phyloP scores from a whole-genome alignment of 30 jellyfish, hydroid and myxozoan genomes.

The Phacellophora camtschatica region DNA sequence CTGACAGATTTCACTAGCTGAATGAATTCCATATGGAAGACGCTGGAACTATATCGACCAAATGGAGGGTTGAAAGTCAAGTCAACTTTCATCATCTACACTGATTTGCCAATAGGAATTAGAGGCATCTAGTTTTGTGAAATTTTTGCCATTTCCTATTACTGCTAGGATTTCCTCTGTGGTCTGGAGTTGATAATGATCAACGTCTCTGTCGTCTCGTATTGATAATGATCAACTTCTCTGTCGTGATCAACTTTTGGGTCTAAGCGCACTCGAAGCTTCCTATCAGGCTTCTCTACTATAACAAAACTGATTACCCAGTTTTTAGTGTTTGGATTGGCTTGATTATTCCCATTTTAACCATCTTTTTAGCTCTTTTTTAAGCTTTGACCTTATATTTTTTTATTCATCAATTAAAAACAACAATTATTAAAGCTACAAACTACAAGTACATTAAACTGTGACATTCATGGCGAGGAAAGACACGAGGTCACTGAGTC shows the following conservation, averaged over 20 bases:
- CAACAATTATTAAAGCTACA: no score
- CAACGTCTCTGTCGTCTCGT: no score
- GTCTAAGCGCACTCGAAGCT: conserved; percentile 78
- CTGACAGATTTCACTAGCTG: conserved; percentile 73
- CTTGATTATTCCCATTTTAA: conserved; percentile 25
- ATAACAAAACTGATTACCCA: conserved; percentile 49
- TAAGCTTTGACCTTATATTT: no score
- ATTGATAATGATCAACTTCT: conserved; percentile 66
- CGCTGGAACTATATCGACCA: conserved; percentile 51
- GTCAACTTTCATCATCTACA: conserved; percentile 65
- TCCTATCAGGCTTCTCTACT: conserved; percentile 70
- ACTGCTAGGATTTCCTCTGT: conserved; percentile 71
- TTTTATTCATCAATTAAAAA: no score
- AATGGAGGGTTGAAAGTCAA: conserved; percentile 73
- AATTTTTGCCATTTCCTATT: conserved; percentile 55
- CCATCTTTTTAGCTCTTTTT: conserved; percentile 62
- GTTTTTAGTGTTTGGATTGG: conserved; percentile 27
- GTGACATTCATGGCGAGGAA: no score
- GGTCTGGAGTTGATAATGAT: conserved; percentile 64
- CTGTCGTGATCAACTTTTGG: conserved; percentile 53
- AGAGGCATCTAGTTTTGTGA: conserved; percentile 74
- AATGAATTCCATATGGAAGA: conserved; percentile 65
- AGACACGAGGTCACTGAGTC: no score
- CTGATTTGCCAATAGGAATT: conserved; percentile 68
- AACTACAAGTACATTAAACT: no score